A percentile compares a stretch with the other conserved stretches of the same genome.
These are phyloP conservation scores for Hyperoplus lanceolatus DNA, from an alignment of 2,797 vertebrate species.

Conservation along the genomic window DNA sequence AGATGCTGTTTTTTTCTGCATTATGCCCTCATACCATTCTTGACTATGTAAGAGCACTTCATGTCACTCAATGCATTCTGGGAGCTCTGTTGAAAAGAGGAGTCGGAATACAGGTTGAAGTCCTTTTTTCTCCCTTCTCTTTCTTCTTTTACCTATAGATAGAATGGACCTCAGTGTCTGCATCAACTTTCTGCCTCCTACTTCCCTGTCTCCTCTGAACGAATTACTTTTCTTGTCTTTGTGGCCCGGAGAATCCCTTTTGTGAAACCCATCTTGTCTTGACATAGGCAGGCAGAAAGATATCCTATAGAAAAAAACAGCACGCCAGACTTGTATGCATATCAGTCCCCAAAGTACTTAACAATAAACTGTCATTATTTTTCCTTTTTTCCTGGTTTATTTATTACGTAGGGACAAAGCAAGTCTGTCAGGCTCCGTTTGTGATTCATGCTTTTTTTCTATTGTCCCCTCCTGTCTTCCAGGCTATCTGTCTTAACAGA, in stretches of 20 bases:
- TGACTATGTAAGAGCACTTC: background rate
- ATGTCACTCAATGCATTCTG: constrained; percentile 7
- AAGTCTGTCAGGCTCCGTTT: constrained; percentile 20
- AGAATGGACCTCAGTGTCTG: background rate
- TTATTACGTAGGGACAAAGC: constrained; percentile 5
- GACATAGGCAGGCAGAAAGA: constrained; percentile 15
- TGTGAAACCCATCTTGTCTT: constrained; percentile 36
- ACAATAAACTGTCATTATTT: constrained; percentile 17
- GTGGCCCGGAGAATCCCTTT: constrained; percentile 16
- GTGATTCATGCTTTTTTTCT: constrained; percentile 44
- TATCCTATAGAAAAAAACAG: background rate
- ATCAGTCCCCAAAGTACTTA: constrained; percentile 8
- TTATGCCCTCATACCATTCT: constrained; percentile 32
- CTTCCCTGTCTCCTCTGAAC: constrained; percentile 4
- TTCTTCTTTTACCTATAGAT: background rate
- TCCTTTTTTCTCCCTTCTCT: background rate
- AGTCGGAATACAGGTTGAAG: background rate
- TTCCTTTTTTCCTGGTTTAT: background rate
- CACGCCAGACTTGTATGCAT: constrained; percentile 4
- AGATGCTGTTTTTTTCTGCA: constrained; percentile 48
- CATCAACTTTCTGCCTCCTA: constrained; percentile 4
- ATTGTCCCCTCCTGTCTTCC: constrained; percentile 13
- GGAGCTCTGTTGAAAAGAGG: constrained; percentile 10
- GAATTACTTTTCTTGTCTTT: constrained; percentile 10
- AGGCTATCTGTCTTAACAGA: constrained; percentile 27